Conservation (phyloP, 2,113 vertebrate species). For the Baryphthengus martii region DNA sequence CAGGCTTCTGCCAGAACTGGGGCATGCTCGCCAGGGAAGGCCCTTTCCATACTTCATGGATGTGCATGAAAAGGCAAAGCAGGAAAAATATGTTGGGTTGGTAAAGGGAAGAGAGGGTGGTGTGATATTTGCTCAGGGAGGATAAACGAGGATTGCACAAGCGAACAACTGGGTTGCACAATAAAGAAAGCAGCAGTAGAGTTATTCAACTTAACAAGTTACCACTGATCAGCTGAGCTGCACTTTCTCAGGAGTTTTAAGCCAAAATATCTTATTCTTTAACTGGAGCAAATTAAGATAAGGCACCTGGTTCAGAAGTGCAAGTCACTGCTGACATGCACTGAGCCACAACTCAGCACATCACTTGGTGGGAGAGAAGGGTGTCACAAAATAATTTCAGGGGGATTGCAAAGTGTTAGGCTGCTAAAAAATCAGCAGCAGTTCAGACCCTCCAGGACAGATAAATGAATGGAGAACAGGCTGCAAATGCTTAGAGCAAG, state of each 20-base stretch:
- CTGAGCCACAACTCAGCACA: rapidly evolving
- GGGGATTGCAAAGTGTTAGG: neutral
- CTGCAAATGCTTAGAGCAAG: neutral
- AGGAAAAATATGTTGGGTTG: neutral
- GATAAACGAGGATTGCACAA: neutral
- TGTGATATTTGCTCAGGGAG: rapidly evolving
- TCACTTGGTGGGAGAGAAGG: neutral
- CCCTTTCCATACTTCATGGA: neutral
- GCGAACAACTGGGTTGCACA: neutral
- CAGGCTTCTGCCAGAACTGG: neutral
- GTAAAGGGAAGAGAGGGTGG: neutral
- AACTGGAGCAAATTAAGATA: neutral
- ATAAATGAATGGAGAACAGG: neutral
- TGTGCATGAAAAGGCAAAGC: neutral
- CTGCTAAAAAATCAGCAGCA: neutral
- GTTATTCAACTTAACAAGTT: neutral
- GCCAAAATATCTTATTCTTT: neutral
- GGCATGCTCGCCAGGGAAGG: rapidly evolving
- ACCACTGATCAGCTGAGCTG: neutral
- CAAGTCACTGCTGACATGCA: neutral
- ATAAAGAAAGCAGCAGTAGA: neutral
- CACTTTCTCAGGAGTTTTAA: neutral
- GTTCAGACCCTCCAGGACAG: neutral
- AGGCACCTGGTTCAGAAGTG: neutral
- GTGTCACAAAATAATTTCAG: neutral